Percentiles rank a stretch among this genome's conserved stretches.
Conservation (phyloP, 2,888 invertebrate genomes). For the Hofmannophila pseudospretella region DNA sequence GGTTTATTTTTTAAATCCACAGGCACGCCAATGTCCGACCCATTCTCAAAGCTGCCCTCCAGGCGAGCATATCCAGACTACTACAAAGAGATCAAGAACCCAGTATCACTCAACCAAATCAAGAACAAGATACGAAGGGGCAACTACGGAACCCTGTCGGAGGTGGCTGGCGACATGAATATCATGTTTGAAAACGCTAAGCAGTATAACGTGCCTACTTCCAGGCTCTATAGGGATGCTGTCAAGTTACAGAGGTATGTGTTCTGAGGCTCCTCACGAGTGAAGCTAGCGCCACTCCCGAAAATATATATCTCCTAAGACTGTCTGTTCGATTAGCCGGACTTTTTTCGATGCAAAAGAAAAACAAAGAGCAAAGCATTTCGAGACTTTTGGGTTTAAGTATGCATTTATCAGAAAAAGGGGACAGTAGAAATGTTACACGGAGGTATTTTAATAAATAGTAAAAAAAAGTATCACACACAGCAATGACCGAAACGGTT, state of each 20-base stretch:
- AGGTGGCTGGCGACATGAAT: slow-evolving; percentile 95
- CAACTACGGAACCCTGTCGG: slow-evolving; percentile 89
- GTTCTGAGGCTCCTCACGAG: no score
- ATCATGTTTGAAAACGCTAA: slow-evolving; percentile 98
- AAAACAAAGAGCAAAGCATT: no score
- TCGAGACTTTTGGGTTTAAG: no score
- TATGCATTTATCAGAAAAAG: no score
- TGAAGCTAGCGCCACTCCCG: no score
- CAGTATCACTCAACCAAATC: slow-evolving; percentile 95
- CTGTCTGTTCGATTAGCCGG: no score
- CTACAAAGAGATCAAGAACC: slow-evolving; percentile 97
- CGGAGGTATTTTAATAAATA: no score
- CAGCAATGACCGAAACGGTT: no score
- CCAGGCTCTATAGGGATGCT: slow-evolving; percentile 89
- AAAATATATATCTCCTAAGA: not conserved
- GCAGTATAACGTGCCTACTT: slow-evolving; percentile 89
- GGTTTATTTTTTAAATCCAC: no score
- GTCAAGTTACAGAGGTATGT: slow-evolving; percentile 85
- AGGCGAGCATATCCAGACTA: slow-evolving; percentile 96
- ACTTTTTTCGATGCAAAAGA: no score
- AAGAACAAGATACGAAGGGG: slow-evolving; percentile 88
- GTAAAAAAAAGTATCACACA: no score
- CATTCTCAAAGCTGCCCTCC: slow-evolving; percentile 95
- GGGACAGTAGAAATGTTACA: no score
- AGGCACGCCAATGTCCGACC: slow-evolving; percentile 92